Base-by-base conservation (phyloP, 92 coral and sea anemone genomes). In the Phenganax marumi region DNA sequence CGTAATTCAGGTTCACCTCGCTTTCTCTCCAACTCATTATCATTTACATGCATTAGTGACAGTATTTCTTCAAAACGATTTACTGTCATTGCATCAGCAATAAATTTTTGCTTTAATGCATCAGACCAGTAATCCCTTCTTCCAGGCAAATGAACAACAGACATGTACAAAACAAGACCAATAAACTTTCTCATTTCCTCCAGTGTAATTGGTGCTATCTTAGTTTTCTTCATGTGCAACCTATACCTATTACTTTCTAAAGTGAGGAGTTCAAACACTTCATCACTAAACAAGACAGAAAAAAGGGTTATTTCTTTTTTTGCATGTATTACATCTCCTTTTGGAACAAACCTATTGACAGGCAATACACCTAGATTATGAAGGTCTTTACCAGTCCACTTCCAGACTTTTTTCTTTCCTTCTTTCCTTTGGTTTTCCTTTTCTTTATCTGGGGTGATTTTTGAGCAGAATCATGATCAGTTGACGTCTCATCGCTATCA, bases 61-160 rank as follows among this genome's bases (percentile, higher is more conserved):
- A 66, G 72, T 66, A 66, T 66, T 66, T 66, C 72, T 48, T 66
- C 72, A 66, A 66, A 66, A 9, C 72, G 24, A 48, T 66, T 66
- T 26, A 26, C 24, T 26, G 72, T 66, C 72, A 66, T 66, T 66
- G 72, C 72, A 66, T 66, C 72, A 6, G 72, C 72, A 23, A 66
- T 66, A 48, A 66, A 48, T 26, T 26, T 48, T 66, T 66, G 72
- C 72, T 33, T 33, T 33, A 33, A 33, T 33, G 68, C 68, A 14
- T 62, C 68, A 62, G 68, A 62, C 68, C 68, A 62, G 22, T 62
- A 62, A 62, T 62, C 68, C 22, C 68, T 14, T n/a, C 10, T 60
- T 14, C 68, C 68, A 62, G 68, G 68, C 68, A 62, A 62, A 62
- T 62, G 68, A 62, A 24, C 68, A 8, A 62, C 24, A 19, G 68